Evolutionary conservation across 2,888 invertebrate species (phyloP).

Genomic region (Tetrapedia diversipes): DNA sequence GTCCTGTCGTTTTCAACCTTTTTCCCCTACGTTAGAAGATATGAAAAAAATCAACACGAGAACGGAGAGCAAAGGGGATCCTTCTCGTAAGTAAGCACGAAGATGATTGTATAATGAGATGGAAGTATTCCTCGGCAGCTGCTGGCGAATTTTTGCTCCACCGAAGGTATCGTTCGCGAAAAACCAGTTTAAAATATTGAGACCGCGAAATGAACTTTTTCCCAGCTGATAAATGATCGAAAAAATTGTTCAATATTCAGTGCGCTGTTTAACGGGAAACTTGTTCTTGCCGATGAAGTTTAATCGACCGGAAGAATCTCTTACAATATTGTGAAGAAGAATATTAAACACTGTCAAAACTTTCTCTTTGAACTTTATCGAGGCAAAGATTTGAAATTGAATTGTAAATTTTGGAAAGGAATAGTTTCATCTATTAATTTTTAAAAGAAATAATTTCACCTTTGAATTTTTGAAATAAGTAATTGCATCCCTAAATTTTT

Average conservation of each 20-base stretch:
- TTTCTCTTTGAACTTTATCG: no score
- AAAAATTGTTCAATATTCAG: not conserved
- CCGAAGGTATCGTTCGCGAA: not conserved
- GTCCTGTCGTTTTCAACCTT: no score
- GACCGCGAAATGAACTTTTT: not conserved
- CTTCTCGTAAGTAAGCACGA: constrained; percentile 7
- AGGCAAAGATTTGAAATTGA: no score
- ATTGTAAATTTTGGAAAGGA: no score
- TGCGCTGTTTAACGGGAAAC: no score
- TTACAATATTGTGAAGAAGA: no score
- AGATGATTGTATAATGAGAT: constrained; percentile 22
- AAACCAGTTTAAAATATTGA: constrained; percentile 4
- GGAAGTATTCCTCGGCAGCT: constrained; percentile 1
- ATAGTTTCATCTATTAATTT: no score
- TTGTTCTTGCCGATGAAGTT: no score
- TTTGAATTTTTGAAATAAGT: no score
- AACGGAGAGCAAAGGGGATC: constrained; percentile 11
- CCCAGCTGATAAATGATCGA: not conserved
- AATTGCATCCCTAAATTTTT: no score
- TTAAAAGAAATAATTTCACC: no score
- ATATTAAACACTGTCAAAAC: no score
- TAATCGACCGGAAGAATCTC: not conserved
- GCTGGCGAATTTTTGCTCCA: not conserved
- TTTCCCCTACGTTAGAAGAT: not conserved
- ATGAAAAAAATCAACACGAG: constrained; percentile 13